Conservation (phyloP, 2,113 vertebrate species). For the Symphodus melops region DNA sequence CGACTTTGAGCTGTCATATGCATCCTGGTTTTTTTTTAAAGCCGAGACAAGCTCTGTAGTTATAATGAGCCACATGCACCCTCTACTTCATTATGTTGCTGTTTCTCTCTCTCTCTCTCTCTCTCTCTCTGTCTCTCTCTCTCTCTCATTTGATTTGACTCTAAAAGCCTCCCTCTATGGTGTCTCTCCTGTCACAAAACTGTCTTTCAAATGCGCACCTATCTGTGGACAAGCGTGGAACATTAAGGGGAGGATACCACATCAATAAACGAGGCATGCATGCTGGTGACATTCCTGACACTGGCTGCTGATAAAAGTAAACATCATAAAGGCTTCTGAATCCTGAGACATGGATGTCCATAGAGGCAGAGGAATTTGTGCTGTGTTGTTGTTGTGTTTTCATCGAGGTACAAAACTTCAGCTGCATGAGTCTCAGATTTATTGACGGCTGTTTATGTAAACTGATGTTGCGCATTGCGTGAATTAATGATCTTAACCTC, state of each 20-base stretch:
- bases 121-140: constrained; percentile 11
- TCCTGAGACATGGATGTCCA: constrained; percentile 1
- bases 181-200: constrained; percentile 18
- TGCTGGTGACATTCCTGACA: background rate
- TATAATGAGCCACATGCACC: constrained; percentile 25
- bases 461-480: background rate
- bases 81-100: constrained; percentile 7
- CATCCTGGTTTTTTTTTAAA: background rate
- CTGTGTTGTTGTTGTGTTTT: constrained; percentile 5
- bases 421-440: background rate
- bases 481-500: background rate
- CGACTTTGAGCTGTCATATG: constrained; percentile 26
- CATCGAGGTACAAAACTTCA: background rate
- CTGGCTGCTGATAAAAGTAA: constrained; percentile 20
- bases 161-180: background rate
- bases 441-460: constrained; percentile 4
- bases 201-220: constrained; percentile 40
- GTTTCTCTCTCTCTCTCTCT: constrained; percentile 1
- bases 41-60: constrained; percentile 21
- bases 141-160: constrained; percentile 24
- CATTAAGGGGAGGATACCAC: constrained; percentile 29
- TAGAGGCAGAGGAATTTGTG: constrained; percentile 16
- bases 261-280: constrained; percentile 48
- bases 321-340: constrained; percentile 19
- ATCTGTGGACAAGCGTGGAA: constrained; percentile 34